Evolutionary conservation across 2,888 invertebrate genomes (phyloP).

Genomic region (Luperina testacea): DNA sequence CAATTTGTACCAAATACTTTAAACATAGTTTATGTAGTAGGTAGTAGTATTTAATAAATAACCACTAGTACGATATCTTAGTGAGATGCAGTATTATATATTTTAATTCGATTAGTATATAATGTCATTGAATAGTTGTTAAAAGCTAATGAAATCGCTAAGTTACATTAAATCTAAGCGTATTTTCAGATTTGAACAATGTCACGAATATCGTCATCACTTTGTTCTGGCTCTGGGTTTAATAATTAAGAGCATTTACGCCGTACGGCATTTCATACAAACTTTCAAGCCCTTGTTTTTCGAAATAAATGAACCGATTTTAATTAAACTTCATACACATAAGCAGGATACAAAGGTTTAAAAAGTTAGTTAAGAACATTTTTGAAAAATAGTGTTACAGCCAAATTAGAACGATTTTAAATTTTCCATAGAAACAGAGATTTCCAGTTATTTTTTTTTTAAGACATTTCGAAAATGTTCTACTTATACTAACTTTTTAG

Average conservation of each 20-base stretch:
- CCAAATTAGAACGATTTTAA: too few species aligned
- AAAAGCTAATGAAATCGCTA: conserved; percentile 11
- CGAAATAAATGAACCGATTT: too few species aligned
- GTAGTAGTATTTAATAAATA: conserved; percentile 19
- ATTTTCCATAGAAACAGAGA: too few species aligned
- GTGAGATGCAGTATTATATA: conserved; percentile 51
- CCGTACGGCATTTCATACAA: too few species aligned
- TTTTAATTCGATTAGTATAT: conserved; percentile 29
- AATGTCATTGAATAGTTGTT: conserved; percentile 27
- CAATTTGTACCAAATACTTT: conserved; percentile 40
- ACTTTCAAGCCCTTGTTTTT: too few species aligned
- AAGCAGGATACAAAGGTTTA: too few species aligned
- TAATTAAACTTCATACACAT: too few species aligned
- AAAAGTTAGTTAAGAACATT: too few species aligned
- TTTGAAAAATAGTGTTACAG: too few species aligned
- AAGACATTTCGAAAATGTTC: too few species aligned
- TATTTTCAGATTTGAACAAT: conserved; percentile 26
- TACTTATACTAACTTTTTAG: too few species aligned
- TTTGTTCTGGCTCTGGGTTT: not conserved
- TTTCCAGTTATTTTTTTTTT: too few species aligned
- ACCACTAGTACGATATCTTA: conserved; percentile 12
- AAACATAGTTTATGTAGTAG: conserved; percentile 14
- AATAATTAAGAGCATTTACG: not conserved
- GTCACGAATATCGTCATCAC: not conserved
- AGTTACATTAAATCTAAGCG: conserved; percentile 11